Evolutionary conservation across 2,888 invertebrate species (phyloP).

Genomic region (Phlogophora meticulosa): DNA sequence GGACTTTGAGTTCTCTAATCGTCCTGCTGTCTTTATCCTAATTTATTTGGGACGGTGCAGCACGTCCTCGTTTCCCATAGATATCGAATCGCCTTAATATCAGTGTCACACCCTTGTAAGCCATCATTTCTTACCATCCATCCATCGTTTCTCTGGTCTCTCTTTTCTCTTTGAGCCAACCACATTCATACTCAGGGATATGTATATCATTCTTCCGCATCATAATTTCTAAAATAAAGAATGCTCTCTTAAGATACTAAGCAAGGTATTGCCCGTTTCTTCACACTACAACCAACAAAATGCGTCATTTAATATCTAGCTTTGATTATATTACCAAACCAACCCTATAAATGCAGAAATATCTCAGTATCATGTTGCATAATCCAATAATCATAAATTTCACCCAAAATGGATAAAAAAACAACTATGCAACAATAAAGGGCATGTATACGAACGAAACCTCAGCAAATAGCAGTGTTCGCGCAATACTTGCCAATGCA

Average conservation of each 20-base stretch:
- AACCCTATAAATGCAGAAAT: constrained; percentile 28
- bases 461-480: constrained; percentile 82
- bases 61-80: too few relatives aligned
- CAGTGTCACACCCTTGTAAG: too few relatives aligned
- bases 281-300: constrained; percentile 1
- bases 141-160: too few relatives aligned
- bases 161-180: too few relatives aligned
- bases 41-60: too few relatives aligned
- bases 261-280: neutral
- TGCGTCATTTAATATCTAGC: constrained; percentile 13
- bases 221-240: neutral
- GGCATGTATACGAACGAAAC: constrained; percentile 75
- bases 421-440: constrained; percentile 60
- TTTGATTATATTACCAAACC: neutral
- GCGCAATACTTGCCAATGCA: constrained; percentile 82
- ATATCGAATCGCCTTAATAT: too few relatives aligned
- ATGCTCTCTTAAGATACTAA: neutral
- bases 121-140: too few relatives aligned
- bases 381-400: constrained; percentile 42
- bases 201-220: too few relatives aligned
- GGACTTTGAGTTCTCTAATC: too few relatives aligned
- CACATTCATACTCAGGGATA: too few relatives aligned
- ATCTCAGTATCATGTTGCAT: constrained; percentile 47
- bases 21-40: too few relatives aligned
- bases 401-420: constrained; percentile 53